Conservation (phyloP, 2,888 invertebrate genomes). For the Saturnia pavonia region DNA sequence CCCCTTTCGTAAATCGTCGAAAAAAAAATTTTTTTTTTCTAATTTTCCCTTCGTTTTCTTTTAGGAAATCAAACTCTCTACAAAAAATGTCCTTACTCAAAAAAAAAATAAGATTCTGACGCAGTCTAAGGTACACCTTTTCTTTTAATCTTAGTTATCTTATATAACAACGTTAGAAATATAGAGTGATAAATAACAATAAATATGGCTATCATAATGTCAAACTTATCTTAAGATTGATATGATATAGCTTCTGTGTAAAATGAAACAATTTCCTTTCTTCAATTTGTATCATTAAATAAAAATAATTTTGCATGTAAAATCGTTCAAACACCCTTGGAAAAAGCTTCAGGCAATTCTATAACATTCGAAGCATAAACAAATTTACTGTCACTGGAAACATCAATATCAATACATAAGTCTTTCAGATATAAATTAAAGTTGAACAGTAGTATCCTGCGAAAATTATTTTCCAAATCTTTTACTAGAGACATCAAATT, state of each 20-base stretch:
- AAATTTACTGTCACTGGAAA: constrained; percentile 49
- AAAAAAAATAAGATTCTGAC: no score
- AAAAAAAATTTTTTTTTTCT: no score
- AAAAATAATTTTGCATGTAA: not conserved
- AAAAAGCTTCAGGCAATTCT: constrained; percentile 43
- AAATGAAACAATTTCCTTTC: not conserved
- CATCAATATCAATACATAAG: constrained; percentile 55
- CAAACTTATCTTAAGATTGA: constrained; percentile 9
- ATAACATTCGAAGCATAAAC: constrained; percentile 42
- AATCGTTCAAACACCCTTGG: constrained; percentile 39
- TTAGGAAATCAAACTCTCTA: no score
- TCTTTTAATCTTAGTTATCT: not conserved
- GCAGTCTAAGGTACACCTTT: not conserved
- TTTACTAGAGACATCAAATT: constrained; percentile 61
- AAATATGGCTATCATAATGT: not conserved
- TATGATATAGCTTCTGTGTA: not conserved
- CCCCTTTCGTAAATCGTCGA: no score
- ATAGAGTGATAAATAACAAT: not conserved
- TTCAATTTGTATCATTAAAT: not conserved
- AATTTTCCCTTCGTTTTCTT: no score
- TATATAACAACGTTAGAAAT: constrained; percentile 1
- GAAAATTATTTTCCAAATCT: constrained; percentile 56
- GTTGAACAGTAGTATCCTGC: constrained; percentile 56
- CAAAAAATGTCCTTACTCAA: no score
- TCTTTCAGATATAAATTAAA: constrained; percentile 53